A percentile compares a stretch with the other conserved stretches of the same genome.
phyloP scores from a whole-genome alignment of 2,888 invertebrate species.

The Dione vanillae region DNA sequence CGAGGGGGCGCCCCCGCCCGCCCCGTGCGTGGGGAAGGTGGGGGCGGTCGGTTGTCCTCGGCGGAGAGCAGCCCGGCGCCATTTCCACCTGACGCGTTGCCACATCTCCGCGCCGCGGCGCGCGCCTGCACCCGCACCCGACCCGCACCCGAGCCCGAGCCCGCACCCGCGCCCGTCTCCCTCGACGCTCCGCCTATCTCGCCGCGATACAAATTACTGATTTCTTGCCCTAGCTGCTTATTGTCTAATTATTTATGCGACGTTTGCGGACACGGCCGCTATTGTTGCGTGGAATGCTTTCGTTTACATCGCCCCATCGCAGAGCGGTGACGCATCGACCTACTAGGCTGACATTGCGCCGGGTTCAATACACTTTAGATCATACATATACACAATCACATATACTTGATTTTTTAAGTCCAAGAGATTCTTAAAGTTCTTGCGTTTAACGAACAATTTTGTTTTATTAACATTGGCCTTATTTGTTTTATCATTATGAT shows the following conservation, averaged over 20 bases:
- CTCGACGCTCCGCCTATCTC: constrained; percentile 78
- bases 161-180: constrained; percentile 58
- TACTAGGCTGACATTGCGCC: constrained; percentile 67
- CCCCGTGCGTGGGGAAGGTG: constrained; percentile 57
- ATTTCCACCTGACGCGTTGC: constrained; percentile 84
- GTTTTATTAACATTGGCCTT: constrained; percentile 22
- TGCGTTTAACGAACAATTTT: neutral
- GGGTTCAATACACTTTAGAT: constrained; percentile 77
- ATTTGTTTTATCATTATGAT: constrained; percentile 6
- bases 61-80: constrained; percentile 73
- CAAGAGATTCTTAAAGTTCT: constrained; percentile 10
- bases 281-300: constrained; percentile 76
- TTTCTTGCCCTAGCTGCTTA: constrained; percentile 81
- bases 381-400: constrained; percentile 41
- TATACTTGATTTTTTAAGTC: constrained; percentile 33
- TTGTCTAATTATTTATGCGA: constrained; percentile 83
- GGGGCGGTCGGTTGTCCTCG: constrained; percentile 69
- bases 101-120: constrained; percentile 78
- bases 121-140: constrained; percentile 73
- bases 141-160: constrained; percentile 56
- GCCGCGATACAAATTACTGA: constrained; percentile 81
- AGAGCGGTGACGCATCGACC: constrained; percentile 72
- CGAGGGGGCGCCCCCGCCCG: constrained; percentile 55
- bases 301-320: constrained; percentile 60
- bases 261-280: constrained; percentile 72